These are phyloP conservation scores for Isoperla grammatica DNA, from an alignment of 2,888 invertebrate species.

Conservation along the genomic window DNA sequence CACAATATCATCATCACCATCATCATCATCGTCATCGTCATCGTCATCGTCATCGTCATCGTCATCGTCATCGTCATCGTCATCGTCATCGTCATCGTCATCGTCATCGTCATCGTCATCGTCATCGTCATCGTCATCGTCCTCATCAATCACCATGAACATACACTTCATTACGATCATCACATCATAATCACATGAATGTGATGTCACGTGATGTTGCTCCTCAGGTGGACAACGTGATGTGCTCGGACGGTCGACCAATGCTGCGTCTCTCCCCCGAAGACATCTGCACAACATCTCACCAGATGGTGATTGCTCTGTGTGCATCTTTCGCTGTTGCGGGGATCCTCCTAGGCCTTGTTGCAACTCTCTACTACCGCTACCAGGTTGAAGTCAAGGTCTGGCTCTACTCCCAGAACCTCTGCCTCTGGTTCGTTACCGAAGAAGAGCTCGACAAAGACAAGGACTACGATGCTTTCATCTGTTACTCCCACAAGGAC, in stretches of 20 bases:
- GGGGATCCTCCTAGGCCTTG: conserved; percentile 45
- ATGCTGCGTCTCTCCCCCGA: conserved; percentile 39
- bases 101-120: no score
- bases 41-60: no score
- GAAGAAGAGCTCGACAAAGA: conserved; percentile 65
- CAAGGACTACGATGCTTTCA: conserved; percentile 67
- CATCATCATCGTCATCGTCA: no score
- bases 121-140: no score
- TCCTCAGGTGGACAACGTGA: conserved; percentile 39
- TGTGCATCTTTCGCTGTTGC: conserved; percentile 44
- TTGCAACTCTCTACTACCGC: conserved; percentile 48
- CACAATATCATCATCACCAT: no score
- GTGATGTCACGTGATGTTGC: no score
- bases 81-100: no score
- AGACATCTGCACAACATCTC: conserved; percentile 45
- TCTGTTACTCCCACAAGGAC: conserved; percentile 75
- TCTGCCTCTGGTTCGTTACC: conserved; percentile 57
- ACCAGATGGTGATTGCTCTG: conserved; percentile 40
- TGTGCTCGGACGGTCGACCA: conserved; percentile 36
- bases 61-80: no score
- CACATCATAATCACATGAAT: no score
- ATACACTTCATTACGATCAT: no score
- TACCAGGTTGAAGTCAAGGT: conserved; percentile 59
- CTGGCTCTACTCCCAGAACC: conserved; percentile 58
- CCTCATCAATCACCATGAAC: no score